These are phyloP conservation scores for Galleria mellonella DNA, from an alignment of 1,140 invertebrate genomes.

Conservation along the genomic window DNA sequence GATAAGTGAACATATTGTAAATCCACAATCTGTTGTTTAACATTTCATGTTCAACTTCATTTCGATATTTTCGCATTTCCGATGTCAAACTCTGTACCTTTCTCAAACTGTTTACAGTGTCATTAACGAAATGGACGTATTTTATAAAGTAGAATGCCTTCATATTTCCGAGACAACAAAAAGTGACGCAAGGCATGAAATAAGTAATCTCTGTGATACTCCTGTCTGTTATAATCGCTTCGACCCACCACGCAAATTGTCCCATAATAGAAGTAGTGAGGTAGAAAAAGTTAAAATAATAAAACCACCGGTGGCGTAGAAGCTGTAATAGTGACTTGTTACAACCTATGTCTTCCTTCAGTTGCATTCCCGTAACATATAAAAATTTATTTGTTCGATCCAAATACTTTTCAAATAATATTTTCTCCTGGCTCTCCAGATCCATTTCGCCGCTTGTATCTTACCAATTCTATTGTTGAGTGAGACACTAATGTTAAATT, in stretches of 20 bases:
- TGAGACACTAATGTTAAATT: too few species aligned
- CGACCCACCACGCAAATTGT: conserved; percentile 13
- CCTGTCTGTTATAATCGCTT: conserved; percentile 1
- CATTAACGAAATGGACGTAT: conserved; percentile 10
- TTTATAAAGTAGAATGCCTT: conserved; percentile 16
- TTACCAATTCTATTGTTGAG: too few species aligned
- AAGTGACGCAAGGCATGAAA: conserved; percentile 14
- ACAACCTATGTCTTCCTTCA: conserved; percentile 6
- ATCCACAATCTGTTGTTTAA: conserved; percentile 2
- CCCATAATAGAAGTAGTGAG: conserved; percentile 7
- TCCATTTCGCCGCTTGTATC: neutral
- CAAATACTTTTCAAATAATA: conserved; percentile 12
- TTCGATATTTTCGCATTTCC: neutral
- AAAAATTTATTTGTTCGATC: conserved; percentile 11
- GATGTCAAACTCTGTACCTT: neutral
- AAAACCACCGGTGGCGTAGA: conserved; percentile 10
- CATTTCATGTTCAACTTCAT: conserved; percentile 4
- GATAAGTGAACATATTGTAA: conserved; percentile 2
- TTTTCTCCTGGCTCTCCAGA: conserved; percentile 1
- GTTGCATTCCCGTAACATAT: conserved; percentile 10
- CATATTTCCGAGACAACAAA: conserved; percentile 12
- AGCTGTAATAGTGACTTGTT: conserved; percentile 5
- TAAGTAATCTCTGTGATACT: conserved; percentile 18
- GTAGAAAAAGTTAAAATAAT: conserved; percentile 6
- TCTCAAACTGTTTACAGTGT: conserved; percentile 11